Percentiles rank a stretch among this genome's conserved stretches.
These are phyloP conservation scores for Mobula hypostoma DNA, from an alignment of 2,113 vertebrate genomes.

Conservation along the genomic window DNA sequence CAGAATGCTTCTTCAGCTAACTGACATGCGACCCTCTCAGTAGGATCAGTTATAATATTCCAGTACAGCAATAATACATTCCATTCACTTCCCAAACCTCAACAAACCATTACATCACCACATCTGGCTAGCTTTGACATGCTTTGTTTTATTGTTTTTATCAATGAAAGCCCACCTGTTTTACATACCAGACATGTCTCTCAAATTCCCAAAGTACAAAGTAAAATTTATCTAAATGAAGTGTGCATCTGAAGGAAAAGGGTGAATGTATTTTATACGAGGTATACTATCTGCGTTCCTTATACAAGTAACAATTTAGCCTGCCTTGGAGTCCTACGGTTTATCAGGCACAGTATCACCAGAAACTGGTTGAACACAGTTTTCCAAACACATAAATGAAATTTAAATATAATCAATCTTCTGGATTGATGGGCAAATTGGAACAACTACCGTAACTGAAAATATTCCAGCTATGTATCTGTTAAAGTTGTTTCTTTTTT, in stretches of 20 bases:
- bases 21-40: not conserved
- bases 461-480: no score
- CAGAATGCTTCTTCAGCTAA: not conserved
- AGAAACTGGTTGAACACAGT: not conserved
- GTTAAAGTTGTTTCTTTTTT: no score
- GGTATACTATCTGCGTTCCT: not conserved
- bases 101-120: not conserved
- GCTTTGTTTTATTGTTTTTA: not conserved
- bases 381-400: not conserved
- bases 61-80: no score
- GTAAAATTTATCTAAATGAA: not conserved
- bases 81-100: no score
- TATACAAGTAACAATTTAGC: not conserved
- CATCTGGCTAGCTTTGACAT: not conserved
- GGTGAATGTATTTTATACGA: not conserved
- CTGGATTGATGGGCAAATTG: no score
- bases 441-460: no score
- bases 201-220: not conserved
- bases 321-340: not conserved
- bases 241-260: not conserved
- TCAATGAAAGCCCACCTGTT: not conserved
- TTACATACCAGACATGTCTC: not conserved
- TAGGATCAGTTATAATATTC: not conserved
- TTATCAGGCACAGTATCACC: not conserved
- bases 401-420: not conserved